These are phyloP conservation scores for Engraulis encrasicolus DNA, from an alignment of 2,113 vertebrate genomes.

Conservation along the genomic window DNA sequence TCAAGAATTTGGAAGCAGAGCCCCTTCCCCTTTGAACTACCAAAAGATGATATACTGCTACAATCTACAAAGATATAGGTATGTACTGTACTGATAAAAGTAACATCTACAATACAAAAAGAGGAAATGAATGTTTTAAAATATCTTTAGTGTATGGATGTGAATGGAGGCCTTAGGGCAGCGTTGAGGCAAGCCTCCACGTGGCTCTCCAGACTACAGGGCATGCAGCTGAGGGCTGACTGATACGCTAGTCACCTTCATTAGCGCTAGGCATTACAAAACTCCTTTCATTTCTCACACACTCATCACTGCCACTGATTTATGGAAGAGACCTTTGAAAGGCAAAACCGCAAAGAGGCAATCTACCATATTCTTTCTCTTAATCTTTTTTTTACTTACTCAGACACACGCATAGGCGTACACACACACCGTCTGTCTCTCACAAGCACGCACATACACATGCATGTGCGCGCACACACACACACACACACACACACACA, in stretches of 20 bases:
- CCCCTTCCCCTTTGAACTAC: too few relatives aligned
- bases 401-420: neutral
- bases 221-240: neutral
- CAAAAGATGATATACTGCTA: too few relatives aligned
- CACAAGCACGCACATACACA: neutral
- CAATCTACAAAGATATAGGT: too few relatives aligned
- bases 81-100: too few relatives aligned
- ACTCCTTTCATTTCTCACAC: neutral
- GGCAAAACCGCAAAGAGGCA: slow-evolving; percentile 1
- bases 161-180: too few relatives aligned
- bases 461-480: neutral
- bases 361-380: slow-evolving; percentile 19
- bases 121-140: too few relatives aligned
- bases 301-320: neutral
- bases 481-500: slow-evolving; percentile 23
- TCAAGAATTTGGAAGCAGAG: too few relatives aligned
- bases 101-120: too few relatives aligned
- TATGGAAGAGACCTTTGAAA: neutral
- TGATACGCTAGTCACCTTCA: neutral
- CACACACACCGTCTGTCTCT: neutral
- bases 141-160: too few relatives aligned
- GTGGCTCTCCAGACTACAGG: neutral
- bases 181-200: neutral
- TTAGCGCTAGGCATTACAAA: neutral
- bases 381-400: too few relatives aligned